These are phyloP conservation scores for Oncorhynchus mykiss DNA, from an alignment of 2,113 vertebrate species.

Conservation along the genomic window DNA sequence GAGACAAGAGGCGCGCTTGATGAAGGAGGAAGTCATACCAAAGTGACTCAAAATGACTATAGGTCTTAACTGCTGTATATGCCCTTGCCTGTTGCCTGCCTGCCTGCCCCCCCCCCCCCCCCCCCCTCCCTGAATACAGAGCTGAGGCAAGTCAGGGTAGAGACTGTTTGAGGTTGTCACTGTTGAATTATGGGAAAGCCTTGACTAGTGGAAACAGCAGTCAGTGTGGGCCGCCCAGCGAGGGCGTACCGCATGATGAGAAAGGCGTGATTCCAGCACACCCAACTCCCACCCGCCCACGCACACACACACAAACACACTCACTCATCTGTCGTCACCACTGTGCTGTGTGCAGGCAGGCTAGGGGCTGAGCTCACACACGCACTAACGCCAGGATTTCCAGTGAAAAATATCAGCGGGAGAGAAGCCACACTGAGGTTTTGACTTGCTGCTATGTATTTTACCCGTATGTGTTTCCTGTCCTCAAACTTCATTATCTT, in stretches of 20 bases:
- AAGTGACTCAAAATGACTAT: conserved; percentile 28
- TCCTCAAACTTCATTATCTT: no score
- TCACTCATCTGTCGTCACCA: conserved; percentile 52
- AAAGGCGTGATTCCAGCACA: conserved; percentile 50
- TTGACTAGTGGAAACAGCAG: conserved; percentile 51
- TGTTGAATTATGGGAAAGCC: conserved; percentile 31
- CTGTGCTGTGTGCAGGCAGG: conserved; percentile 33
- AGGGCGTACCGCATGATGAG: conserved; percentile 59
- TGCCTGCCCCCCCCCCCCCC: no score
- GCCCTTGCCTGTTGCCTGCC: no score
- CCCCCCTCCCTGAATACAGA: not conserved
- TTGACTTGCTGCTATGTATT: no score
- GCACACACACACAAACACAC: conserved; percentile 20
- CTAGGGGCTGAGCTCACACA: conserved; percentile 34
- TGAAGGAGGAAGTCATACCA: not conserved
- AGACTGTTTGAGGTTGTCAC: conserved; percentile 22
- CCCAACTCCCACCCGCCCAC: conserved; percentile 16
- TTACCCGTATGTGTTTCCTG: no score
- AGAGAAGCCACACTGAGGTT: no score
- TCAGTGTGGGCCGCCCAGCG: conserved; percentile 46
- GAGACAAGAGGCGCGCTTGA: conserved; percentile 9
- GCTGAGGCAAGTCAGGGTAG: conserved; percentile 8
- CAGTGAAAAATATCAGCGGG: no score
- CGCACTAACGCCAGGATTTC: not conserved
- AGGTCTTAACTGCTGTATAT: not conserved